Base-by-base conservation (phyloP, 1,140 invertebrate genomes). In the Aricia agestis region DNA sequence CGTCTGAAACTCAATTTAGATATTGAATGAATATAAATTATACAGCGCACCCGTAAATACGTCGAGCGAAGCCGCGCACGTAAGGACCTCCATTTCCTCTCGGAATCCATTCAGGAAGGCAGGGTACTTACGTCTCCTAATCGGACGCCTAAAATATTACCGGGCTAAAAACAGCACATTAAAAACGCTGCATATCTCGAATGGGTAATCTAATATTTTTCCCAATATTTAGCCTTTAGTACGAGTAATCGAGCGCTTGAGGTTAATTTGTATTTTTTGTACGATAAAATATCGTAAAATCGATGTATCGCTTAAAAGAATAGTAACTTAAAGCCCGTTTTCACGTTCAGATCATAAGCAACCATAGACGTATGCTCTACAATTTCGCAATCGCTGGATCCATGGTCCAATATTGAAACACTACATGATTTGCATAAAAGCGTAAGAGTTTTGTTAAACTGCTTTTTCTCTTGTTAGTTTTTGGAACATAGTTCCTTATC, bases 151-250 rank as follows among this genome's bases (percentile, higher is more conserved):
- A 85, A 79, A 82, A 80, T 84, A 84, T 82, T 83, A 78, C 79
- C 75, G 77, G 74, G 76, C 79, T 80, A 82, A 85, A 82, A 79
- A 75, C 76, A 82, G 83, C 83, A 88, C 86, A 84, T 83, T 84
- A 83, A 87, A 36, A 80, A 79, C 71, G 76, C n/a, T 59, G 15
- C 73, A 70, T 78, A 41, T 78, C 19, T 2, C 59, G 59, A 63
- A 63, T 25, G 59, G 17, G 18, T 63, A 63, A 63, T 19, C 19
- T 18, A 63, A 63, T 61, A 61, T 25, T 52, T 13, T 52, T 0
- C 13, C 6, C 13, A n/a, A n/a, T n/a, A n/a, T n/a, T n/a, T n/a
- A n/a, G 10, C 45, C 45, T 45, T 57, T 36, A 1, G 42, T 57
- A 15, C 42, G 18, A 68, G 45, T 19, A 57, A 25, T 57, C 15